Evolutionary conservation across 2,888 invertebrate species (phyloP).

Genomic region (Temnothorax rugatulus): DNA sequence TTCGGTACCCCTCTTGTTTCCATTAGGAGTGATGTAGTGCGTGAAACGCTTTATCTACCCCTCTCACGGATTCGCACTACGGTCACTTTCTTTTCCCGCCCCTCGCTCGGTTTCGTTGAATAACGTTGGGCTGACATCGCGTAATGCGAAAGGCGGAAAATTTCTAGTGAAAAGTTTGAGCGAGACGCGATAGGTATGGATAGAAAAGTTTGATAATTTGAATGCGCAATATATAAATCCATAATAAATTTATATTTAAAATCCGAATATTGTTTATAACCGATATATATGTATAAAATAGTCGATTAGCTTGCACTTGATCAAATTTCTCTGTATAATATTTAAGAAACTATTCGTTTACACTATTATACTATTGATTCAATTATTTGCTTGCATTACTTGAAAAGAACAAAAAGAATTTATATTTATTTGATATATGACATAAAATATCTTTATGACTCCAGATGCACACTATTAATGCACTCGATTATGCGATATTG

Average conservation of each 20-base stretch:
- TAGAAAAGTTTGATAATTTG: neutral
- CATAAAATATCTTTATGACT: neutral
- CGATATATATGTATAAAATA: neutral
- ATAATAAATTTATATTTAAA: neutral
- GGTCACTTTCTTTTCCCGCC: slow-evolving; percentile 18
- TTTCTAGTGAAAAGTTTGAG: neutral
- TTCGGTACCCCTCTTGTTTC: slow-evolving; percentile 72
- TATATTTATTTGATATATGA: too few relatives aligned
- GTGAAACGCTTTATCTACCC: slow-evolving; percentile 71
- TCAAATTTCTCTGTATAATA: neutral
- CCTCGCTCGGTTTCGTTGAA: slow-evolving; percentile 2
- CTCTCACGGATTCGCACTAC: slow-evolving; percentile 10
- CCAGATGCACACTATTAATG: neutral
- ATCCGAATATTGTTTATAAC: neutral
- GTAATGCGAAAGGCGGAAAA: slow-evolving; percentile 8
- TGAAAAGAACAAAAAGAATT: neutral
- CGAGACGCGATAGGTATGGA: neutral
- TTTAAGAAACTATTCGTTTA: neutral
- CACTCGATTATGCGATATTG: neutral
- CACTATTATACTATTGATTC: neutral
- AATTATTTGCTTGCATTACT: neutral
- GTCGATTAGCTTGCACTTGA: neutral
- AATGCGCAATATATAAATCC: neutral
- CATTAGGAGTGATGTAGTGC: slow-evolving; percentile 77
- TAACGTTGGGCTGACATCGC: slow-evolving; percentile 5